phyloP scores from a whole-genome alignment of 2,797 vertebrate genomes.

The Falco cherrug region DNA sequence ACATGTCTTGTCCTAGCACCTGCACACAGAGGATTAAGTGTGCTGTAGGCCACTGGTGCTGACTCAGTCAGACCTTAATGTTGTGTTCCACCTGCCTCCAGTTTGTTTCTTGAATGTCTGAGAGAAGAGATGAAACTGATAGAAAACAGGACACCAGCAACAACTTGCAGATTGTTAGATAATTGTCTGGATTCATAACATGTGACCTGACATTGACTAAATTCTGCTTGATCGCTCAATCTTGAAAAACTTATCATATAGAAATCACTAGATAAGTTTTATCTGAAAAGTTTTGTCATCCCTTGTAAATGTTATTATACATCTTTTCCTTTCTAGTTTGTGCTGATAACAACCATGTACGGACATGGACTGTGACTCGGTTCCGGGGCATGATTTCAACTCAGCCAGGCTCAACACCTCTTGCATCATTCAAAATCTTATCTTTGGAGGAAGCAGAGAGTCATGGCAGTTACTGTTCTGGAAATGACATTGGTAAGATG shows the following conservation, averaged over 20 bases:
- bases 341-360: slow-evolving; percentile 96
- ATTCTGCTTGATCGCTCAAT: not conserved
- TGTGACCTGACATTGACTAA: not conserved
- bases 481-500: slow-evolving; percentile 92
- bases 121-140: not conserved
- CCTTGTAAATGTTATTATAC: not conserved
- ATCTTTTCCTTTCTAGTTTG: slow-evolving; percentile 81
- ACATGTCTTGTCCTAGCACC: not conserved
- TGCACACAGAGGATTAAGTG: not conserved
- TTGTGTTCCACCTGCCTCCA: not conserved
- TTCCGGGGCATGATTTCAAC: slow-evolving; percentile 99
- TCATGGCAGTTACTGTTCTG: slow-evolving; percentile 93
- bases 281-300: not conserved
- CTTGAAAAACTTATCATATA: not conserved
- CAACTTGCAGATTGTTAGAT: not conserved
- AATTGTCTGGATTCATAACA: not conserved
- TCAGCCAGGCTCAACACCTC: slow-evolving; percentile 95
- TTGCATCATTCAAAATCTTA: slow-evolving; percentile 97
- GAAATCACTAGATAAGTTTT: not conserved
- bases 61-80: not conserved
- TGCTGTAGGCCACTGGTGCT: not conserved
- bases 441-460: slow-evolving; percentile 96
- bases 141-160: not conserved
- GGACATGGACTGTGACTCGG: slow-evolving; percentile 96
- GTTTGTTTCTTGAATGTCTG: not conserved